Evolutionary conservation across 2,113 vertebrate species (phyloP), one percentile per base, ranked within the genome.

Genomic region (Pithys albifrons): DNA sequence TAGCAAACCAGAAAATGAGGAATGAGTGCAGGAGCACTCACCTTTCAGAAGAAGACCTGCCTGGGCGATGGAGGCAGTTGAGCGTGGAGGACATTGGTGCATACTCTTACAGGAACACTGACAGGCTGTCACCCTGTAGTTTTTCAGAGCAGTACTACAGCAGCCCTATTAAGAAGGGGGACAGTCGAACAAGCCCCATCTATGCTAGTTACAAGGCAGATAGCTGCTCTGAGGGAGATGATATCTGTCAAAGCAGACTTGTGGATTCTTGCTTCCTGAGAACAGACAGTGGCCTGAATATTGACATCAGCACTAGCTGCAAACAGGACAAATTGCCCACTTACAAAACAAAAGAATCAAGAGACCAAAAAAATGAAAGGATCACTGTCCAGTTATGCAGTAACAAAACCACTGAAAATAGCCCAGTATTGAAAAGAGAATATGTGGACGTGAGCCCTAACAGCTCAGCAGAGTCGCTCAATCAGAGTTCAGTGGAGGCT

Each of bases 51-150:
- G 99, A 99, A 14, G 98, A 99, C 51, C 88, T 98, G 12, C 98
- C 97, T 2, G 98, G 96, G 49, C 98, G 97, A 41, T 99, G 99
- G 99, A 98, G 98, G 73, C 98, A 99, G 37, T 95, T 99, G 85
- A 99, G 99, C 0, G 98, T 99, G 64, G 99, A 99, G 87, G 99
- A 99, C 92, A 97, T 99, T 19, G 99, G 99, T 78, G 98, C 98
- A 0, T 98, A 99, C 93, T 98, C 99, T 49, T 99, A 98, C 95
- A 97, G 96, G 46, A 96, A 98, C 28, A 39, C 98, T 20, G 97
- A 97, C 46, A 98, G 98, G 8, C 96, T 98, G 39, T 99, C 99
- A 0, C 98, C 99, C 16, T 98, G 98, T 94, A 98, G 98, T 83
- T 99, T 98, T 96, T 98, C 98, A 0, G 99, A 99, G 94, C 98